Percentiles rank a stretch among this genome's conserved stretches.
These are phyloP conservation scores for Zaprionus inermis DNA, from an alignment of 1,140 invertebrate genomes.

Conservation along the genomic window DNA sequence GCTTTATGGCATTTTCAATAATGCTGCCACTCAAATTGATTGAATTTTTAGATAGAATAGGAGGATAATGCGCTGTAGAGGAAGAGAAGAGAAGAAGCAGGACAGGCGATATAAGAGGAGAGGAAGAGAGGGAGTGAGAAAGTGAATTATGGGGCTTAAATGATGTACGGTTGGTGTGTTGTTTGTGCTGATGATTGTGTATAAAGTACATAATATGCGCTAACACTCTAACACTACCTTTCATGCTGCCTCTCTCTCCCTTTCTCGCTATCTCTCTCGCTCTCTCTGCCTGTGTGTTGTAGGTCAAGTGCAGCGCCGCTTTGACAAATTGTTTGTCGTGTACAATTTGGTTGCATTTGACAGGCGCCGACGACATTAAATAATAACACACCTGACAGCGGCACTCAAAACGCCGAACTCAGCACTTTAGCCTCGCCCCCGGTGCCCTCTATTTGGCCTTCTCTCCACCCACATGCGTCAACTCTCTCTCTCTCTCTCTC, in stretches of 20 bases:
- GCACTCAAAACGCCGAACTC: conserved; percentile 28
- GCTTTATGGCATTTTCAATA: conserved; percentile 25
- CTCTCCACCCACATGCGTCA: conserved; percentile 11
- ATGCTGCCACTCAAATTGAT: conserved; percentile 55
- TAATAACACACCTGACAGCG: conserved; percentile 58
- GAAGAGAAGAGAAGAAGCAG: conserved; percentile 2
- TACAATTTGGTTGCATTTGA: conserved; percentile 72
- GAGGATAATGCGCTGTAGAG: conserved; percentile 1
- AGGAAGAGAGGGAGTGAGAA: neutral
- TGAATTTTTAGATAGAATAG: conserved; percentile 32
- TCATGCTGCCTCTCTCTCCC: neutral
- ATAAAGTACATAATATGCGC: conserved; percentile 2
- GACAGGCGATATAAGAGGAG: neutral
- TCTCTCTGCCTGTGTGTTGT: conserved; percentile 35
- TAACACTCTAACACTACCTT: neutral
- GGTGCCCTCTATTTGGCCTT: conserved; percentile 7
- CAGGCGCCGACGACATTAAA: conserved; percentile 67
- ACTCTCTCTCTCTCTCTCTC: conserved; percentile 27
- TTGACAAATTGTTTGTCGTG: conserved; percentile 71
- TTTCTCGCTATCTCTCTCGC: conserved; percentile 15
- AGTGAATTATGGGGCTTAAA: conserved; percentile 12
- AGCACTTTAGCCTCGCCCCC: neutral
- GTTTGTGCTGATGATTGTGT: neutral
- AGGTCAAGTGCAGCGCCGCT: conserved; percentile 67
- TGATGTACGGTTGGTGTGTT: neutral